Percentiles rank a stretch among this genome's conserved stretches.
These are phyloP conservation scores for Rhynchophorus ferrugineus DNA, from an alignment of 1,140 invertebrate genomes.

Conservation along the genomic window DNA sequence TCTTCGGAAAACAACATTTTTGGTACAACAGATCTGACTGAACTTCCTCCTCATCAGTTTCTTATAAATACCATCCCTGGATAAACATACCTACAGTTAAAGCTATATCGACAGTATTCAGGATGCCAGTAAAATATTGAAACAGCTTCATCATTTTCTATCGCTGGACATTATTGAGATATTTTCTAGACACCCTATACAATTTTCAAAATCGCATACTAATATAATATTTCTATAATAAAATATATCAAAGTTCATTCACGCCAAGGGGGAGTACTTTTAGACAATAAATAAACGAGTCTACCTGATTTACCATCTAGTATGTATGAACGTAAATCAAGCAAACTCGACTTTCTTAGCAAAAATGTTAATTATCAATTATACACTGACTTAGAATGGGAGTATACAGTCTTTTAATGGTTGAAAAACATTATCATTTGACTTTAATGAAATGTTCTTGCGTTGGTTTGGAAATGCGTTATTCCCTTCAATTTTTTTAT, in stretches of 20 bases:
- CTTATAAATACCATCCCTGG: too few relatives aligned
- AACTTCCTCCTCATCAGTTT: too few relatives aligned
- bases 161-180: too few relatives aligned
- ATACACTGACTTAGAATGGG: constrained; percentile 15
- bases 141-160: too few relatives aligned
- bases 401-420: constrained; percentile 17
- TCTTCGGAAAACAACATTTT: too few relatives aligned
- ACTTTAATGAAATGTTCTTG: background rate
- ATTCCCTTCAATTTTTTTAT: too few relatives aligned
- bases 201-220: too few relatives aligned
- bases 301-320: background rate
- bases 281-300: background rate
- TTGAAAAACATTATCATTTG: constrained; percentile 1
- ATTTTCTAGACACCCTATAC: too few relatives aligned
- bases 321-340: background rate
- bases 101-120: background rate
- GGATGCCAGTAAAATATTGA: too few relatives aligned
- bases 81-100: background rate
- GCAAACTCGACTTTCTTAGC: background rate
- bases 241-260: too few relatives aligned
- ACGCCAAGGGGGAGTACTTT: background rate
- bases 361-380: background rate
- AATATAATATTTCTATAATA: too few relatives aligned
- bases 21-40: too few relatives aligned
- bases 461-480: background rate